Conservation (phyloP, 1,140 invertebrate genomes). For the Caenorhabditis inopinata region DNA sequence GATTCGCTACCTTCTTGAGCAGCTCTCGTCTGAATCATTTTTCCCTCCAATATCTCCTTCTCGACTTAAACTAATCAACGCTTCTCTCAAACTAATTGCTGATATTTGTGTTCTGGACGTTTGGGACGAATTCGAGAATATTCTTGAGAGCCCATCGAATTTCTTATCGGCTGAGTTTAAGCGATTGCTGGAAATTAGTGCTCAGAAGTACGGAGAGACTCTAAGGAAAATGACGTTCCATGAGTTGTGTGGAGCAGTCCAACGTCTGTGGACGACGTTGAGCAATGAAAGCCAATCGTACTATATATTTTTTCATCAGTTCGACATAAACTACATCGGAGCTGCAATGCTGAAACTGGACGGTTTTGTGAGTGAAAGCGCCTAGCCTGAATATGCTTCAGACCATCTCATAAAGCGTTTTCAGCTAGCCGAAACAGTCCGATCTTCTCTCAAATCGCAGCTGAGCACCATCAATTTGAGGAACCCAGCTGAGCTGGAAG, state of each 20-base stretch:
- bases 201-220: neutral
- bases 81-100: neutral
- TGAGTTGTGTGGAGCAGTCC: neutral
- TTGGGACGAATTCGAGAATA: slow-evolving; percentile 15
- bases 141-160: neutral
- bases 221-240: neutral
- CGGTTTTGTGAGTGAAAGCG: neutral
- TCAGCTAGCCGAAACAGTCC: neutral
- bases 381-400: neutral
- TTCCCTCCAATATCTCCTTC: neutral
- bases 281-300: neutral
- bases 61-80: neutral
- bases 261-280: neutral
- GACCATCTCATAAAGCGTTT: no score
- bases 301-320: slow-evolving; percentile 23
- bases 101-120: slow-evolving; percentile 1
- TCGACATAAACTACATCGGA: slow-evolving; percentile 17
- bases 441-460: neutral
- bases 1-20: neutral
- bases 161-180: neutral
- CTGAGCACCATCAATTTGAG: neutral
- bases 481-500: neutral
- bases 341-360: slow-evolving; percentile 3
- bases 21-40: neutral
- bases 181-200: neutral